Base-by-base conservation (phyloP, 92 coral and sea anemone genomes). In the Zoanthus solanderi region DNA sequence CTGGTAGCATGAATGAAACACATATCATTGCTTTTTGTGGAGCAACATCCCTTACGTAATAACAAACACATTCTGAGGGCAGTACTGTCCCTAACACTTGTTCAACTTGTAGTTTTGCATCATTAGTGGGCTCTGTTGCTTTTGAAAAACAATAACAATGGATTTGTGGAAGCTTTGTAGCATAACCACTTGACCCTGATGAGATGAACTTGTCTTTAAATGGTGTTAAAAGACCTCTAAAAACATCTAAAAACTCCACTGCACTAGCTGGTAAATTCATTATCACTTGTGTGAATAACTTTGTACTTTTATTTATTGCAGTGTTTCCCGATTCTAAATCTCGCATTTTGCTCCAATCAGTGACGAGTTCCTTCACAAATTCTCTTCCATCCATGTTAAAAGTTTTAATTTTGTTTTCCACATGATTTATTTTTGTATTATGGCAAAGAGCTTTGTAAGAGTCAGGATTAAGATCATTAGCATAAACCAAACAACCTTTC, bases 231-330 rank as follows among this genome's bases (percentile, higher is more conserved):
- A 97, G 81, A 58, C 99, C 97, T 84, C 75, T 92, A 78, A 97
- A 97, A 32, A 94, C 94, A 83, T 97, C 94, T 17, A 97, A 84
- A 81, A 97, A 97, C 56, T 93, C 90, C 13, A 92, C 94, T 18
- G 99, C 99, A 88, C 94, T 97, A 23, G 99, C 99, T 69, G 99
- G 99, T 9, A 97, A 94, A 79, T 97, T 97, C 99, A 97, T 95
- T 1, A 97, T 75, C 9, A 97, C 93, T 54, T 95, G 99, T 46
- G 92, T 77, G 71, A 97, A 95, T 17, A 88, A 76, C 83, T 85
- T 73, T 65, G 28, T 9, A 54, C 57, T 76, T 16, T 48, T 11
- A 17, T 18, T 7, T 7, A n/a, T 9, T 2, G 66, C 28, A 79
- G 45, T 18, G 3, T 69, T 9, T 28, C 61, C 11, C 2, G 56